Evolutionary conservation across 2,113 vertebrate species (phyloP).

Genomic region (Lathamus discolor): DNA sequence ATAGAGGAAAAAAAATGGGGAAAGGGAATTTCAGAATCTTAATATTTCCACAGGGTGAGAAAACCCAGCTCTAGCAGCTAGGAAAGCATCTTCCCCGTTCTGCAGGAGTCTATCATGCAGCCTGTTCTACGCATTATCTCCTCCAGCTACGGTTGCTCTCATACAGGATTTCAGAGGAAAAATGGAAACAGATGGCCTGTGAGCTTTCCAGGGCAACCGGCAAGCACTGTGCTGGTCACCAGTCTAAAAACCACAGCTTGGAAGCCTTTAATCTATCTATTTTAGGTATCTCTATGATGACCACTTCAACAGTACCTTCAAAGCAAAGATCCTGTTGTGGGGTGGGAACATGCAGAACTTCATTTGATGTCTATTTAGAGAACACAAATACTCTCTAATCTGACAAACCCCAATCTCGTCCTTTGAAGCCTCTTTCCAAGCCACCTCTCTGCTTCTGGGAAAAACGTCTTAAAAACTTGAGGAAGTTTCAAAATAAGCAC

Average conservation of each 20-base stretch:
- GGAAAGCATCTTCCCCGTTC: not conserved
- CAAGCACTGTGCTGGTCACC: not conserved
- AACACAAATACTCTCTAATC: not conserved
- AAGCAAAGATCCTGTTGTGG: not conserved
- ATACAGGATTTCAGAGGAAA: not conserved
- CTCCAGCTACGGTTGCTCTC: not conserved
- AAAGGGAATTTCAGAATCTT: not conserved
- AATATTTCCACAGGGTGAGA: not conserved
- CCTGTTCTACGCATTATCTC: constrained; percentile 1
- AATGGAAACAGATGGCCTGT: not conserved
- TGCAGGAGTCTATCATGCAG: not conserved
- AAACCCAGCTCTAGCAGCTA: not conserved
- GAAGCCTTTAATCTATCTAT: not conserved
- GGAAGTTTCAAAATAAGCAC: not conserved
- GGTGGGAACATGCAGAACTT: not conserved
- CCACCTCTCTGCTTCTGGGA: not conserved
- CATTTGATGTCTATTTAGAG: not conserved
- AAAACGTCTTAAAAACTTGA: not conserved
- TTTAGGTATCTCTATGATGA: not conserved
- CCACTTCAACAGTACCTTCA: not conserved
- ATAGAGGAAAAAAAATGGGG: not conserved
- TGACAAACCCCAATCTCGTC: not conserved
- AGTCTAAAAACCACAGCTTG: not conserved
- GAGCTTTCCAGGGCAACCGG: not conserved
- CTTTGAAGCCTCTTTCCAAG: not conserved